A percentile compares a stretch with the other conserved stretches of the same genome.
Evolutionary conservation across 2,888 invertebrate genomes (phyloP).

Genomic region (Tetragnatha montana): DNA sequence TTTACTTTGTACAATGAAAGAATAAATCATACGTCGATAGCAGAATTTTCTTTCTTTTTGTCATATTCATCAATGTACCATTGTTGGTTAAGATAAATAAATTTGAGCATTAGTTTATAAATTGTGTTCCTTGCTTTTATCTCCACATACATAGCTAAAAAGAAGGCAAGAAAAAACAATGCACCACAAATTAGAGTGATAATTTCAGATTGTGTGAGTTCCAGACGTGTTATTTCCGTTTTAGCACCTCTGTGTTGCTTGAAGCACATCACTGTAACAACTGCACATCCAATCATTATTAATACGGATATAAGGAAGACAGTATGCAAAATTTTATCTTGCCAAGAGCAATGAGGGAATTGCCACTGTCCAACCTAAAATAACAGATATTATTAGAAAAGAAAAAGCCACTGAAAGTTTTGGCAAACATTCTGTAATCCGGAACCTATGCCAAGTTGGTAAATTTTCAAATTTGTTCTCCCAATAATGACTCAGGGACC

Average conservation of each 20-base stretch:
- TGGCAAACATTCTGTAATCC: too few relatives aligned
- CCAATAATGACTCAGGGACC: too few relatives aligned
- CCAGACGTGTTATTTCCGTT: slow-evolving; percentile 74
- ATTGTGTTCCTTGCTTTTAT: slow-evolving; percentile 78
- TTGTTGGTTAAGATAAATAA: slow-evolving; percentile 76
- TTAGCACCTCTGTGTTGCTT: slow-evolving; percentile 76
- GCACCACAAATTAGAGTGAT: slow-evolving; percentile 79
- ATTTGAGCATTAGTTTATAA: slow-evolving; percentile 77
- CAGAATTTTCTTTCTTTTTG: slow-evolving; percentile 72
- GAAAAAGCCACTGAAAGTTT: too few relatives aligned
- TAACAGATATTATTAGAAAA: slow-evolving; percentile 18
- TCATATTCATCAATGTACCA: slow-evolving; percentile 78
- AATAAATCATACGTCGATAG: slow-evolving; percentile 63
- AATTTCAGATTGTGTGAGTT: slow-evolving; percentile 78
- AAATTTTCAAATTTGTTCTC: too few relatives aligned
- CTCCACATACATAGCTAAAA: slow-evolving; percentile 79
- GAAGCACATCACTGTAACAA: slow-evolving; percentile 79
- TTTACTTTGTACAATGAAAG: slow-evolving; percentile 3
- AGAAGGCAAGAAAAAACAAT: slow-evolving; percentile 79
- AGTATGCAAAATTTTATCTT: slow-evolving; percentile 78
- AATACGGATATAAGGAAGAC: slow-evolving; percentile 78
- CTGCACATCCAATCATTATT: slow-evolving; percentile 78
- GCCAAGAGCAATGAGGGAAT: slow-evolving; percentile 77
- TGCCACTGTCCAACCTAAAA: slow-evolving; percentile 78
- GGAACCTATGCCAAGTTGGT: too few relatives aligned